phyloP scores from a whole-genome alignment of 1,140 invertebrate genomes.

The Aphaenogaster floridana region DNA sequence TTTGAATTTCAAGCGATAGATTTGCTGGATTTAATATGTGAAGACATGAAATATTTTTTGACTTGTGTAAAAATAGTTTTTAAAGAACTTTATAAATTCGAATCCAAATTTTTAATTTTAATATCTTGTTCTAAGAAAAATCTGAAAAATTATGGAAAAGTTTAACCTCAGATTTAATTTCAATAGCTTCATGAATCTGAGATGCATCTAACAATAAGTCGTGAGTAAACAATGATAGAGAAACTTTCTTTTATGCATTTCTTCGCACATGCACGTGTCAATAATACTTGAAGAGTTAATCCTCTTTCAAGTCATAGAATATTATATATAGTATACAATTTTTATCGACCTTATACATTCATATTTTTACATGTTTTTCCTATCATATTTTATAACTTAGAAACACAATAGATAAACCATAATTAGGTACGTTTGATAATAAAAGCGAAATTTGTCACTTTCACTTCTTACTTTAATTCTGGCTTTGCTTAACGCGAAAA shows the following conservation, averaged over 20 bases:
- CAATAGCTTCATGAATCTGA: background rate
- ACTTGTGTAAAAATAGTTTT: background rate
- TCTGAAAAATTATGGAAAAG: background rate
- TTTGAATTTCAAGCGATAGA: background rate
- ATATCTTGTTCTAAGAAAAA: background rate
- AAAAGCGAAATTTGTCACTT: background rate
- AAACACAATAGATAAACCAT: background rate
- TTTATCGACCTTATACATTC: too few species aligned
- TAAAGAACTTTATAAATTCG: background rate
- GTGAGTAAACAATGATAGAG: too few species aligned
- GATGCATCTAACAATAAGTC: too few species aligned
- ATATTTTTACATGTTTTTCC: background rate
- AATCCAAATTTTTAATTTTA: background rate
- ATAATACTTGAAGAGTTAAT: background rate
- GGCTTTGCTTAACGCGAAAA: background rate
- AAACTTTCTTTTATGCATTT: background rate
- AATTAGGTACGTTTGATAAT: background rate
- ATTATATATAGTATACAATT: background rate
- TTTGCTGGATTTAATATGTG: background rate
- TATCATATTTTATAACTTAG: background rate
- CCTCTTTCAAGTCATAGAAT: too few species aligned
- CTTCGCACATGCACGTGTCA: background rate
- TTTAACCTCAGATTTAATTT: background rate
- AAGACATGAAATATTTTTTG: background rate
- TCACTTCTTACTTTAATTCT: background rate